Base-by-base conservation (phyloP, 92 coral and sea anemone species). In the Desmophyllum pertusum region DNA sequence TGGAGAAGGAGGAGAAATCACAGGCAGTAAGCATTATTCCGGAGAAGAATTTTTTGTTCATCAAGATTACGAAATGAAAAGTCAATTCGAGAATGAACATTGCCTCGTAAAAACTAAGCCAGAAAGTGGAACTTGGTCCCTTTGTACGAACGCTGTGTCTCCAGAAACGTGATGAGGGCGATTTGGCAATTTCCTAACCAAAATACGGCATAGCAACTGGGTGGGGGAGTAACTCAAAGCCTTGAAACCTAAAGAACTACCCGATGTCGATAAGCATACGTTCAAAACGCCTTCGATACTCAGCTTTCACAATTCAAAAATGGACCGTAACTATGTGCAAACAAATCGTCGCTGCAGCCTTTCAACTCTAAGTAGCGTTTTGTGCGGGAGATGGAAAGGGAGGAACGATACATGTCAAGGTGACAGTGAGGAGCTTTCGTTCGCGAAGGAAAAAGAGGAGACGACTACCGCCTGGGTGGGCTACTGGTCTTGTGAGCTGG, bases 221-320 rank as follows among this genome's bases (percentile, higher is more conserved):
- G 95, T 1, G 88, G 95, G 95, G 95, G 95, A 25, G 71, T 55
- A 69, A 88, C 88, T 2, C 68, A 83, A n/a, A 61, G 86, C 80
- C 35, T 66, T 80, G 48, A 39, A 86, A 3, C 43, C 8, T 41
- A 41, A 3, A 8, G 43, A 41, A 43, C 7, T 7, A 43, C 48
- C 48, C 10, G 48, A 43, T 43, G 10, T 7, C 48, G 48, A 43
- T 7, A 43, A 14, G 27, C 3, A 8, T n/a, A 11, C 50, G 6
- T 46, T 45, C 79, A 18, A 75, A 11, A 13, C 7, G 21, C 21
- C 79, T 75, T 8, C 79, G 27, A n/a, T 33, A 75, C 40, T 75
- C 79, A 9, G 62, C 79, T 53, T 75, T 38, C 37, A 48, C 35
- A 42, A 83, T 83, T 38, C 81, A 63, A 75, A 27, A 10, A n/a